These are phyloP conservation scores for Spodoptera litura DNA, from an alignment of 1,140 invertebrate species.

Conservation along the genomic window DNA sequence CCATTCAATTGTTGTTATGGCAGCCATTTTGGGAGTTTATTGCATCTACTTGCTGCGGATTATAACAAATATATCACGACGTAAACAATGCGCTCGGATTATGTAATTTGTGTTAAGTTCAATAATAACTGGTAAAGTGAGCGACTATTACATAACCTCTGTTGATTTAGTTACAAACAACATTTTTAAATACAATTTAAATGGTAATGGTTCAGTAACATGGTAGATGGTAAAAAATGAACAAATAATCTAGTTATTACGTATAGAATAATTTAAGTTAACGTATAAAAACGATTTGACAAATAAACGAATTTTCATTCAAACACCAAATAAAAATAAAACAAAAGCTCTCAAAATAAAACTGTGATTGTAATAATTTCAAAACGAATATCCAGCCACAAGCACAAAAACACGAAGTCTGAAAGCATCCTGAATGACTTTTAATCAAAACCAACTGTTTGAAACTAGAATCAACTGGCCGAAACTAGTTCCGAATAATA, in stretches of 20 bases:
- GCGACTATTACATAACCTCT: no score
- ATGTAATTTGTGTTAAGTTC: constrained; percentile 20
- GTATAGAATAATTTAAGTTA: no score
- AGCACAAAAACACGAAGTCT: neutral
- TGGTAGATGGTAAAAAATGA: no score
- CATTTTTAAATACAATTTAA: no score
- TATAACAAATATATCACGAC: constrained; percentile 14
- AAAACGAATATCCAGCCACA: constrained; percentile 1
- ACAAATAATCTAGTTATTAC: no score
- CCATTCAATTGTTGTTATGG: constrained; percentile 20
- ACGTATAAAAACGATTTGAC: no score
- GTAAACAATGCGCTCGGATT: constrained; percentile 1
- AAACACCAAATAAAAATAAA: neutral
- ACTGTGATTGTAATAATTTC: neutral
- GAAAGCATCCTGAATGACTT: constrained; percentile 49
- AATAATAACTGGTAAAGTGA: neutral
- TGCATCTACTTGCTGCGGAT: neutral
- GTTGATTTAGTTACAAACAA: neutral
- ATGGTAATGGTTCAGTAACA: no score
- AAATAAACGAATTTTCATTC: neutral
- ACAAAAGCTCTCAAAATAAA: neutral
- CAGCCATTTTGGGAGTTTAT: constrained; percentile 26
- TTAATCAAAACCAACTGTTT: constrained; percentile 67
- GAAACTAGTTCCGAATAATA: constrained; percentile 72
- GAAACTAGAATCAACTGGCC: constrained; percentile 65